Base-by-base conservation (phyloP, 1,140 invertebrate species). In the Aphidius gifuensis region DNA sequence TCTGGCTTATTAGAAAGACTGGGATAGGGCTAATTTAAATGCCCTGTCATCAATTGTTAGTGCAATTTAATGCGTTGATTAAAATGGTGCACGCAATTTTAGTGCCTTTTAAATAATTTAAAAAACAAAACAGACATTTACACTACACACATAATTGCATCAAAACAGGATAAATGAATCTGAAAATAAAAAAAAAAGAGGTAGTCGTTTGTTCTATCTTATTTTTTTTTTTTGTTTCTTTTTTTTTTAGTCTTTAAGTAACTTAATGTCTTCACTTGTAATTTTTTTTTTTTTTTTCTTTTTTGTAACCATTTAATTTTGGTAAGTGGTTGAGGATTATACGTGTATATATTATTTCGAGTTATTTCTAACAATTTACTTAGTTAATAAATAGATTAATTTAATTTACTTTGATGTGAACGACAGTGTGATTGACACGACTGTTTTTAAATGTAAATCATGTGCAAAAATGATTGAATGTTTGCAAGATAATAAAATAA, bases 21-120 rank as follows among this genome's bases (percentile, higher is more conserved):
- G 88, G 88, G 9, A 83, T 92, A 43, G 69, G 76, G 42, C 6
- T 9, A 60, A 16, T 51, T 54, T 9, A 58, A 58, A 42, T 32
- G 43, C 42, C 48, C 48, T 49, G 16, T 49, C 23, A 32, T 49
- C 23, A 32, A 4, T 32, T 32, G 23, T 32, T 32, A 32, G 4
- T 3, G 23, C 23, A 32, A 4, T 4, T 32, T 32, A 32, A 32
- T 32, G 23, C 23, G 23, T 32, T 32, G 4, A 32, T 32, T 32
- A 3, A 32, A 32, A 32, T 32, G 23, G 2, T 32, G 23, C 23
- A 32, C 23, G 23, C 23, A 32, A 32, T 32, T 32, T 32, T 4
- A 32, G 23, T 32, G 23, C 23, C 23, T 32, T 32, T 32, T 32
- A 32, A 32, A 32, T 32, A 32, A 32, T 32, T 32, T 32, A 32